Evolutionary conservation across 2,113 vertebrate genomes (phyloP).

Genomic region (Dermatemys mawii): DNA sequence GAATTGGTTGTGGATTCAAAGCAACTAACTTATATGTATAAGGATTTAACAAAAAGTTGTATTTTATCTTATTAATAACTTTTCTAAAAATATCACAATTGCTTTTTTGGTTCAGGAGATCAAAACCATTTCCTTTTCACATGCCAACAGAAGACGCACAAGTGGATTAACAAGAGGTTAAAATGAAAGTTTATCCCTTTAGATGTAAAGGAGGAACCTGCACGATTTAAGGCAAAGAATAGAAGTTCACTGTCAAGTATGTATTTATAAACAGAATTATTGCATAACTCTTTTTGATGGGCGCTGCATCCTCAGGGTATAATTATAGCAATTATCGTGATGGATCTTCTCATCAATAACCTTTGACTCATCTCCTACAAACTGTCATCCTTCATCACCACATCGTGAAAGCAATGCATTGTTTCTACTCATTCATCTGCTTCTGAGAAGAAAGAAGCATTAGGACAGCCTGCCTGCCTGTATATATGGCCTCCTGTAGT

Average conservation of each 20-base stretch:
- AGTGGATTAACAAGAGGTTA: not conserved
- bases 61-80: not conserved
- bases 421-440: slow-evolving; percentile 15
- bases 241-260: slow-evolving; percentile 18
- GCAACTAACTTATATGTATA: not conserved
- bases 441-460: not conserved
- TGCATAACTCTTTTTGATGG: not conserved
- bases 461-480: not conserved
- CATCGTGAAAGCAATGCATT: not conserved
- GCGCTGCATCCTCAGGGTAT: slow-evolving; percentile 51
- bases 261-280: slow-evolving; percentile 12
- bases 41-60: not conserved
- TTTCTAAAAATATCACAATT: not conserved
- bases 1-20: slow-evolving; percentile 14
- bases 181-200: not conserved
- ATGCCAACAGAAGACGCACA: not conserved
- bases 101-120: not conserved
- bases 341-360: slow-evolving; percentile 65
- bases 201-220: not conserved
- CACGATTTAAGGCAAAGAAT: not conserved
- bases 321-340: slow-evolving; percentile 68
- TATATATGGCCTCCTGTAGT: not conserved
- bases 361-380: slow-evolving; percentile 35
- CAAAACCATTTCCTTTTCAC: not conserved
- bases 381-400: slow-evolving; percentile 58